Evolutionary conservation across 2,113 vertebrate genomes (phyloP), one percentile per base, ranked within the genome.

Genomic region (Thalassoma bifasciatum): DNA sequence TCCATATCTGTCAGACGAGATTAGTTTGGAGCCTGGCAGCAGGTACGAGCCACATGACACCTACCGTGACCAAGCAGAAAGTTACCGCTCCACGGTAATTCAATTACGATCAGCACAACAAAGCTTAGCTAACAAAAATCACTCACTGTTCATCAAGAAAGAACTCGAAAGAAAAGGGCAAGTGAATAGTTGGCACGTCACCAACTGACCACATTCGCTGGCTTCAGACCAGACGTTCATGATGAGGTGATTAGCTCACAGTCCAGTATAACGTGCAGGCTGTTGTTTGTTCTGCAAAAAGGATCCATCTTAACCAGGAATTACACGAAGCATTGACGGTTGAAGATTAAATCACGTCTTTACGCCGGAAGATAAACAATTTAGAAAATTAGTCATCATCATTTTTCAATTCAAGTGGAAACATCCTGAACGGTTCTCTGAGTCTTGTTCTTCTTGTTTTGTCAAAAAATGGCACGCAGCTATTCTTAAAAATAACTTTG

Each of bases 1-100:
- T 91, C 85, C 79, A 92, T 70, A 93, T 93, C 85, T 90, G 91
- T 92, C 89, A 69, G 75, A 59, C 34, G 19, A n/a, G 44, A 93
- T 93, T 89, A 92, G 77, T 23, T 7, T 57, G 64, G 65, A 75
- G 83, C 56, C 49, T 72, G 75, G 73, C 80, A 62, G 89, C 88
- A 88, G 87, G 85, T 88, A 85, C 66, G 44, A 79, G 76, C 73
- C 88, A 75, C 81, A 84, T 79, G 87, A 82, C 81, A 85, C 85
- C 90, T 74, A 90, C 85, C 78, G 56, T 86, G 88, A 92, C 87
- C 82, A 80, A 78, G 87, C 91, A 89, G 72, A 89, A 88, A 87
- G 79, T 83, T 72, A 81, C 86, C 54, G 66, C 79, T 81, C 66
- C 9, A 82, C 79, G 14, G 72, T 83, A 86, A 88, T 82, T 87